Conservation (phyloP, 2,888 invertebrate species). For the Nomada flava region DNA sequence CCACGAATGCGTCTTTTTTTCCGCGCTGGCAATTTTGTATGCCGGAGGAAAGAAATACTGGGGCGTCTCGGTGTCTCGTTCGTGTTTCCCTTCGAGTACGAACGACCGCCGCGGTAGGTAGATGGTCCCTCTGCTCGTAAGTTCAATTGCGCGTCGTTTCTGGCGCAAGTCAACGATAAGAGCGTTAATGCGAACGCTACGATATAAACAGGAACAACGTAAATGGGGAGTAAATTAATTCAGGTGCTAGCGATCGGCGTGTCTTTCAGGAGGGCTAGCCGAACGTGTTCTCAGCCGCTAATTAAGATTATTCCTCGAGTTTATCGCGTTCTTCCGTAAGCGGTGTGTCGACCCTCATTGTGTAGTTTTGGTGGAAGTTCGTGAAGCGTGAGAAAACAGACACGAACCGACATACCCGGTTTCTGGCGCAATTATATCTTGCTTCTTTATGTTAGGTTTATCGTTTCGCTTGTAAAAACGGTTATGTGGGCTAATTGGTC, state of each 20-base stretch:
- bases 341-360: slow-evolving; percentile 51
- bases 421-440: slow-evolving; percentile 75
- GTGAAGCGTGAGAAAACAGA: slow-evolving; percentile 75
- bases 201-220: slow-evolving; percentile 42
- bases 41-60: neutral
- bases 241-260: slow-evolving; percentile 41
- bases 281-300: slow-evolving; percentile 61
- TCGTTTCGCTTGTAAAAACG: slow-evolving; percentile 73
- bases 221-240: slow-evolving; percentile 55
- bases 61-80: neutral
- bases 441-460: slow-evolving; percentile 70
- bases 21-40: too few relatives aligned
- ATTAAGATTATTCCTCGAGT: slow-evolving; percentile 65
- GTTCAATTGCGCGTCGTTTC: slow-evolving; percentile 14
- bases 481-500: slow-evolving; percentile 79
- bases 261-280: slow-evolving; percentile 27
- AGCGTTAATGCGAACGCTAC: slow-evolving; percentile 14
- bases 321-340: slow-evolving; percentile 59
- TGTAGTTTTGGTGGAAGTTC: slow-evolving; percentile 64
- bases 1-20: neutral
- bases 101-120: slow-evolving; percentile 16
- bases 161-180: slow-evolving; percentile 11
- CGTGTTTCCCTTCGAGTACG: neutral
- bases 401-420: slow-evolving; percentile 70
- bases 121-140: neutral